Base-by-base conservation (phyloP, 2,113 vertebrate species). In the Gyps fulvus region DNA sequence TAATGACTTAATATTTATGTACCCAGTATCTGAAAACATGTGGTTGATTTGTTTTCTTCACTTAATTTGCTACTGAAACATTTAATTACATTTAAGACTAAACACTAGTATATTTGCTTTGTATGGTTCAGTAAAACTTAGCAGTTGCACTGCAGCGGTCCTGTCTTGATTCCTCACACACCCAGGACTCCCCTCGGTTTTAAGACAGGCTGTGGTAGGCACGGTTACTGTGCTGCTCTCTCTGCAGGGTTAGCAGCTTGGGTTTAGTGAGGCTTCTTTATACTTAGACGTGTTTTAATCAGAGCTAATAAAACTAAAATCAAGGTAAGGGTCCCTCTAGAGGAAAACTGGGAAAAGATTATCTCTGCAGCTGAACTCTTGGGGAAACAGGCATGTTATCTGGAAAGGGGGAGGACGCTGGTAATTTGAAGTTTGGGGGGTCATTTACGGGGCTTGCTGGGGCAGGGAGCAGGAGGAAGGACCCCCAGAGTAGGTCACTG, bases 1-100 rank as follows among this genome's bases (percentile, higher is more conserved):
- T 55, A 95, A 95, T 74, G 77, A 89, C 89, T 94, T 94, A 96
- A 90, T 96, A 94, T 91, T 93, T 90, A 97, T 97, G 95, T 95
- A 97, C 91, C 91, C 97, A 97, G 85, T 97, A 95, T 86, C 98
- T 98, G 90, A 92, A 97, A 96, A 92, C 89, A 96, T 97, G 88
- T 96, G 93, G 83, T 79, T 97, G 97, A 97, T 97, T 98, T 94
- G 93, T 97, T 95, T 98, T 98, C 96, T 98, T 94, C 93, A 93
- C 96, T 98, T 97, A 98, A 95, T 97, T 97, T 97, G 91, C 96
- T 96, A 97, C 91, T 96, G 96, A 97, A 97, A 95, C 92, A 82
- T 93, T 98, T 98, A 97, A 98, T 98, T 98, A 96, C 62, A 87
- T 95, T 96, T 97, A 96, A 96, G 93, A 92, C 92, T 86, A 93